Conservation (phyloP, 2,797 vertebrate genomes). For the Oceanodroma leucorhoa region DNA sequence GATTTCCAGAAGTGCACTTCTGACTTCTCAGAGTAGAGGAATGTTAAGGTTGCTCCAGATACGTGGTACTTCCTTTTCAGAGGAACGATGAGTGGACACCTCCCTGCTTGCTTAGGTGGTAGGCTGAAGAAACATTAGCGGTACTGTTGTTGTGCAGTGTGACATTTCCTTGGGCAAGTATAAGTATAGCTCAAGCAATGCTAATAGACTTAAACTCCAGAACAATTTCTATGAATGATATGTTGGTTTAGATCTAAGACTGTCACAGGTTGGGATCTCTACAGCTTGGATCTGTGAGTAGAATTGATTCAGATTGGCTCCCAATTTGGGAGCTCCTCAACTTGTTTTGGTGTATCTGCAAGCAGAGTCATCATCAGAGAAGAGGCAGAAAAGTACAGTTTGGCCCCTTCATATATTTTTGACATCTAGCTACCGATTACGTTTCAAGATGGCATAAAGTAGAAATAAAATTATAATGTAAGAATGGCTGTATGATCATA, state of each 20-base stretch:
- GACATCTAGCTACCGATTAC: not conserved
- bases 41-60: not conserved
- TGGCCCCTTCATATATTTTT: not conserved
- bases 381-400: not conserved
- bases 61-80: not conserved
- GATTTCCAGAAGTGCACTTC: not conserved
- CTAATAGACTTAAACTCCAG: not conserved
- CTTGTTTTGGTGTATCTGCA: not conserved
- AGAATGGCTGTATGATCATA: not conserved
- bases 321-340: not conserved
- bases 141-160: accelerated
- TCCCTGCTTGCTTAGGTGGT: not conserved
- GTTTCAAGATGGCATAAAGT: not conserved
- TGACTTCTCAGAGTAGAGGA: not conserved
- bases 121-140: not conserved
- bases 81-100: not conserved
- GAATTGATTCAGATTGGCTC: not conserved
- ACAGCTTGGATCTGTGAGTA: not conserved
- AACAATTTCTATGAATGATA: not conserved
- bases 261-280: not conserved
- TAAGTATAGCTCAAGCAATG: not conserved
- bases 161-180: not conserved
- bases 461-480: not conserved
- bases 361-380: not conserved
- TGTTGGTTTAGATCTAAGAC: not conserved